These are phyloP conservation scores for Sebastes melanostomus DNA, from an alignment of 2,797 vertebrate species.

Conservation along the genomic window DNA sequence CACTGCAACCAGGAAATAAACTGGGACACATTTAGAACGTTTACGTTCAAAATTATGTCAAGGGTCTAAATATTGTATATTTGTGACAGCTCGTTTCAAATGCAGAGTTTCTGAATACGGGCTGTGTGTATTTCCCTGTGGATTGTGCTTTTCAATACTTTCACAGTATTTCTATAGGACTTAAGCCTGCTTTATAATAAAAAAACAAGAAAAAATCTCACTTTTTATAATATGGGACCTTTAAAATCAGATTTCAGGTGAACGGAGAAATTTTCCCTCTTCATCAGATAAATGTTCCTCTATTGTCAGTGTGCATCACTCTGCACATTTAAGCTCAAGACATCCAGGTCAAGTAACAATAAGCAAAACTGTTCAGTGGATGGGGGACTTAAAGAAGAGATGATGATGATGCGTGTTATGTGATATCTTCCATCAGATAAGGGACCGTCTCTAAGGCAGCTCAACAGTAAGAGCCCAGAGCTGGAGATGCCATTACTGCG, in stretches of 20 bases:
- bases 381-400: background rate
- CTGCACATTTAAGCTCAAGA: background rate
- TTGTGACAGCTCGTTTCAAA: too few species aligned
- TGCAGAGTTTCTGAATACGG: too few species aligned
- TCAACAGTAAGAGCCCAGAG: slow-evolving; percentile 78
- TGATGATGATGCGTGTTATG: background rate
- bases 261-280: background rate
- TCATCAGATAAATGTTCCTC: background rate
- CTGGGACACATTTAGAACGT: too few species aligned
- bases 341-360: background rate
- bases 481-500: slow-evolving; percentile 86
- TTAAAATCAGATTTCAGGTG: background rate
- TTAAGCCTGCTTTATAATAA: too few species aligned
- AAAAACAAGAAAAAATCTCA: too few species aligned
- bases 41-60: too few species aligned
- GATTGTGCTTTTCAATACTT: too few species aligned
- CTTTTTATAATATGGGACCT: too few species aligned
- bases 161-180: too few species aligned
- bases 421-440: slow-evolving; percentile 60
- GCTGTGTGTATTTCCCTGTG: too few species aligned
- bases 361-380: background rate
- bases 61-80: too few species aligned
- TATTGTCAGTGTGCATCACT: background rate
- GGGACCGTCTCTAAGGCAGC: slow-evolving; percentile 60
- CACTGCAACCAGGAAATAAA: too few species aligned